A percentile compares a stretch with the other conserved stretches of the same genome.
phyloP scores from a whole-genome alignment of 2,797 vertebrate genomes.

The Tachyglossus aculeatus region DNA sequence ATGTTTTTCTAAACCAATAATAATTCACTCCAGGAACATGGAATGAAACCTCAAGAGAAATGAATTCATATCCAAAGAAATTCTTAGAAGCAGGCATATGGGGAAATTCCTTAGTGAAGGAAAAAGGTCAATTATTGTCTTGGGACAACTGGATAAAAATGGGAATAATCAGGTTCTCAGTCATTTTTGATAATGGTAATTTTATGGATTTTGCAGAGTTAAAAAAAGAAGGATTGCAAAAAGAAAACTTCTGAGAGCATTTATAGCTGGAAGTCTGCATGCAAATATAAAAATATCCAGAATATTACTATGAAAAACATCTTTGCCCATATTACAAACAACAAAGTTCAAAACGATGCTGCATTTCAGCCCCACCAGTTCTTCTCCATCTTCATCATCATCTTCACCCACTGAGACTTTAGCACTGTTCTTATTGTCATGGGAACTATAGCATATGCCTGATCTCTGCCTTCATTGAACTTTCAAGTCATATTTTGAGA shows the following conservation, averaged over 20 bases:
- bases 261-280: background rate
- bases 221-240: slow-evolving; percentile 2
- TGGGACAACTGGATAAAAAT: slow-evolving; percentile 38
- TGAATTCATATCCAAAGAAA: slow-evolving; percentile 39
- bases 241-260: background rate
- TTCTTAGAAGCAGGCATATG: slow-evolving; percentile 54
- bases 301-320: too few species aligned
- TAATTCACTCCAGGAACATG: slow-evolving; percentile 58
- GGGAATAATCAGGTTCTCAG: slow-evolving; percentile 13
- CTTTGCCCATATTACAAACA: too few species aligned
- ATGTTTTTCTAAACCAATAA: slow-evolving; percentile 60
- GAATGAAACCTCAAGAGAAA: slow-evolving; percentile 56
- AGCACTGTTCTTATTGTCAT: too few species aligned
- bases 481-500: too few species aligned
- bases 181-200: slow-evolving; percentile 13
- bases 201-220: slow-evolving; percentile 2
- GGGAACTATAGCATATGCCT: too few species aligned
- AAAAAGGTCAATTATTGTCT: slow-evolving; percentile 61
- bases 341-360: too few species aligned
- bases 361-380: too few species aligned
- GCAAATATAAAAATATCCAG: background rate
- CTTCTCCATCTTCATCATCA: too few species aligned
- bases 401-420: too few species aligned
- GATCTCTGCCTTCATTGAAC: too few species aligned
- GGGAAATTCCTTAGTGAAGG: slow-evolving; percentile 59